Percentiles rank a stretch among this genome's conserved stretches.
Evolutionary conservation across 2,888 invertebrate species (phyloP).

Genomic region (Nomada lathburiana): DNA sequence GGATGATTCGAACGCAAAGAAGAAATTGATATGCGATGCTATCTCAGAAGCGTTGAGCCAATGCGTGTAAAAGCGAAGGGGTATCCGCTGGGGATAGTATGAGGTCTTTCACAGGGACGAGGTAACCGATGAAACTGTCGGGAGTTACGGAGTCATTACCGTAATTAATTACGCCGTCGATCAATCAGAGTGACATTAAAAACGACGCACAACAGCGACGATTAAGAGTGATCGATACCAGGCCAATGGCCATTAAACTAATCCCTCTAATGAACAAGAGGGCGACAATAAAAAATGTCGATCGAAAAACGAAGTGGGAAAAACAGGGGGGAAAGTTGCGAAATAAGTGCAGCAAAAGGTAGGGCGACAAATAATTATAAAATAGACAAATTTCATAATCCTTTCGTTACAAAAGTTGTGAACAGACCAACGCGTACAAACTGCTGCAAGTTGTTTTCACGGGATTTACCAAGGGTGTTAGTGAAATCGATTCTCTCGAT

Average conservation of each 20-base stretch:
- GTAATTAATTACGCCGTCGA: slow-evolving; percentile 58
- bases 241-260: slow-evolving; percentile 28
- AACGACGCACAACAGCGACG: slow-evolving; percentile 37
- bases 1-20: too few species aligned
- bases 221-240: slow-evolving; percentile 54
- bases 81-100: not conserved
- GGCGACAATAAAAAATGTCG: not conserved
- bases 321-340: not conserved
- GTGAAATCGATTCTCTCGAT: too few species aligned
- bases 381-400: too few species aligned
- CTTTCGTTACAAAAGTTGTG: too few species aligned
- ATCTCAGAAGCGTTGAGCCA: not conserved
- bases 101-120: slow-evolving; percentile 16
- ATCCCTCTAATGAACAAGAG: slow-evolving; percentile 37
- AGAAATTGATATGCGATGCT: not conserved
- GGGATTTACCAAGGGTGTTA: too few species aligned
- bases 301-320: not conserved
- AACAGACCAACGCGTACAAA: too few species aligned
- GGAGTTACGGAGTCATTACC: slow-evolving; percentile 41
- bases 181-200: slow-evolving; percentile 57
- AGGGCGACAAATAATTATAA: too few species aligned
- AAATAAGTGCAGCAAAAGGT: not conserved
- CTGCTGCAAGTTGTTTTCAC: too few species aligned
- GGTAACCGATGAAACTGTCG: slow-evolving; percentile 26
- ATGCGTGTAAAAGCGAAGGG: not conserved